A percentile compares a stretch with the other conserved stretches of the same genome.
phyloP scores from a whole-genome alignment of 1,140 invertebrate genomes.

The Drosophila pruinosa region DNA sequence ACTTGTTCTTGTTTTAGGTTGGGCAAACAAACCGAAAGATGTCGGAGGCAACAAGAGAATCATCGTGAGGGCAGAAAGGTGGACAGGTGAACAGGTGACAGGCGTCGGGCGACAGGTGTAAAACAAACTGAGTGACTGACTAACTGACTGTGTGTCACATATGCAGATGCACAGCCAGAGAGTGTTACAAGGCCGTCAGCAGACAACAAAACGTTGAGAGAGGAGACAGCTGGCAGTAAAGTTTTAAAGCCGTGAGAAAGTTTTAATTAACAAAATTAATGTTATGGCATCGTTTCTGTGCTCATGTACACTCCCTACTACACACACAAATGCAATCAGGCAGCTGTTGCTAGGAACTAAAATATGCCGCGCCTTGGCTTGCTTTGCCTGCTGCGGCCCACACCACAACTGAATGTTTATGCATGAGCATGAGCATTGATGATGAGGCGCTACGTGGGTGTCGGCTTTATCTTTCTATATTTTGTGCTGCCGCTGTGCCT shows the following conservation, averaged over 20 bases:
- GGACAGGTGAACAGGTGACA: background rate
- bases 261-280: constrained; percentile 81
- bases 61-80: background rate
- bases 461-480: constrained; percentile 30
- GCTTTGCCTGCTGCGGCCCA: background rate
- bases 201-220: background rate
- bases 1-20: constrained; percentile 42
- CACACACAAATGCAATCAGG: constrained; percentile 12
- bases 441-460: constrained; percentile 40
- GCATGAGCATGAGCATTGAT: constrained; percentile 69
- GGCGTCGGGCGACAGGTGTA: constrained; percentile 41
- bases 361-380: background rate
- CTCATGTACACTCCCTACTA: background rate
- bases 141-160: constrained; percentile 10
- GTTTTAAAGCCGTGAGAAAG: constrained; percentile 70
- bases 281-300: constrained; percentile 53
- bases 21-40: constrained; percentile 45
- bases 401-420: constrained; percentile 47
- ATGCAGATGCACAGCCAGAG: constrained; percentile 14
- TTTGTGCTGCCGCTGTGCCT: constrained; percentile 26
- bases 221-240: constrained; percentile 48
- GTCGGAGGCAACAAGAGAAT: constrained; percentile 3
- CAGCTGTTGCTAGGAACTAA: constrained; percentile 6
- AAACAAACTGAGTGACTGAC: constrained; percentile 13
- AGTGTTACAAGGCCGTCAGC: constrained; percentile 31